Evolutionary conservation across 2,113 vertebrate genomes (phyloP).

Genomic region (Pachycephala philippinensis): DNA sequence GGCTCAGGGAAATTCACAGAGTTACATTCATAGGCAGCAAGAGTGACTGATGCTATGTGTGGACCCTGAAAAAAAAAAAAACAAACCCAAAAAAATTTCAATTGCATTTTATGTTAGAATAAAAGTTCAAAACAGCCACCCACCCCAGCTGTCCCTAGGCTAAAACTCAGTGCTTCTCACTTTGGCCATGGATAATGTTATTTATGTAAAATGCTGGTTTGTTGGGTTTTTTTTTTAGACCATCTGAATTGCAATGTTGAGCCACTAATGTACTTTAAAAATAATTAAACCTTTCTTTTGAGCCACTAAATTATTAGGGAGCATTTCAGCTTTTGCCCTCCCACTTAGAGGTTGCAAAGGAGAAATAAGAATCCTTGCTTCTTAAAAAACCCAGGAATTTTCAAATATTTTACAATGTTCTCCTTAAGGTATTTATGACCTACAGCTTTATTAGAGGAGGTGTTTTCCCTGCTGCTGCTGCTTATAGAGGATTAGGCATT

Average conservation of each 20-base stretch:
- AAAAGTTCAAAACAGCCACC: neutral
- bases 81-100: conserved; percentile 4
- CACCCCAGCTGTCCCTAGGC: too few relatives aligned
- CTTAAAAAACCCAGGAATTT: neutral
- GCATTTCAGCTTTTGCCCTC: neutral
- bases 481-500: neutral
- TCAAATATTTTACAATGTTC: neutral
- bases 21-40: conserved; percentile 97
- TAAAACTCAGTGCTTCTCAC: neutral
- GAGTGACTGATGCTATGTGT: conserved; percentile 97
- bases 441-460: neutral
- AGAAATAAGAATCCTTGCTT: neutral
- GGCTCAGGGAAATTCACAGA: conserved; percentile 96
- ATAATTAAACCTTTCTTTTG: neutral
- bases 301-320: neutral
- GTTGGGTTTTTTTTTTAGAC: neutral
- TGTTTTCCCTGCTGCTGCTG: neutral
- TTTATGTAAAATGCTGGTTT: neutral
- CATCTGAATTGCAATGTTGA: neutral
- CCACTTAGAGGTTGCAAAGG: neutral
- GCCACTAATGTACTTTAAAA: neutral
- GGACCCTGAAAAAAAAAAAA: conserved; percentile 80
- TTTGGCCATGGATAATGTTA: neutral
- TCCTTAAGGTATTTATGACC: neutral
- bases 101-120: neutral